A percentile compares a stretch with the other conserved stretches of the same genome.
These are phyloP conservation scores for Dicyrtoma fusca DNA, from an alignment of 2,888 invertebrate genomes.

Conservation along the genomic window DNA sequence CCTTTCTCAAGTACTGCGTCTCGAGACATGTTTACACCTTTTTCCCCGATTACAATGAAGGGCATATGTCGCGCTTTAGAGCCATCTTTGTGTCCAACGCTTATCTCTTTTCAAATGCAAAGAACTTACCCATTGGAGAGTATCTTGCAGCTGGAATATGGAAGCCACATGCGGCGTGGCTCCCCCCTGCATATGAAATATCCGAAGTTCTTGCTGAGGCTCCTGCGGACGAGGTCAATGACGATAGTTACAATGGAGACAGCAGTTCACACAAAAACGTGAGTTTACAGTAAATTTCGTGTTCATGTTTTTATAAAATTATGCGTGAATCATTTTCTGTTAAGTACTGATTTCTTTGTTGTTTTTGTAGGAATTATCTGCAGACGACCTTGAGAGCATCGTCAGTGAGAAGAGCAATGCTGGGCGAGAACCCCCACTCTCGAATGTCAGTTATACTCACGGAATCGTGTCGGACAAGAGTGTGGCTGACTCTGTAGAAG, in stretches of 20 bases:
- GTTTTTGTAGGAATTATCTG: no score
- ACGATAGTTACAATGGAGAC: not conserved
- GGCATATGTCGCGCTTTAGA: slow-evolving; percentile 75
- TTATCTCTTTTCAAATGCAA: slow-evolving; percentile 79
- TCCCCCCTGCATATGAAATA: slow-evolving; percentile 74
- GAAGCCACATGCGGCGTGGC: slow-evolving; percentile 71
- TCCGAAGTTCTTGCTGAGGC: not conserved
- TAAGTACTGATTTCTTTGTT: no score
- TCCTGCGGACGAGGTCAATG: slow-evolving; percentile 16
- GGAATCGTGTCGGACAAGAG: slow-evolving; percentile 65
- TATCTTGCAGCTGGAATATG: slow-evolving; percentile 63
- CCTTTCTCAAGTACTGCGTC: slow-evolving; percentile 79
- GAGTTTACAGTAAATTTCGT: not conserved
- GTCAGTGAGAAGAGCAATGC: no score
- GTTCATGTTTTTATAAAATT: no score
- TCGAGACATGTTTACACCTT: slow-evolving; percentile 73
- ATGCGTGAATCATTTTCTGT: no score
- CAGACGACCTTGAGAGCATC: no score
- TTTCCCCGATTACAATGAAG: slow-evolving; percentile 74
- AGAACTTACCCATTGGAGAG: slow-evolving; percentile 57
- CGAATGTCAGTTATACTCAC: slow-evolving; percentile 38
- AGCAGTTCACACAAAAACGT: not conserved
- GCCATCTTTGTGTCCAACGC: slow-evolving; percentile 76
- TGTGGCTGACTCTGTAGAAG: slow-evolving; percentile 83
- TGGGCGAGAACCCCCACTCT: no score